These are phyloP conservation scores for Octopus sinensis DNA, from an alignment of 1,140 invertebrate genomes.

Conservation along the genomic window DNA sequence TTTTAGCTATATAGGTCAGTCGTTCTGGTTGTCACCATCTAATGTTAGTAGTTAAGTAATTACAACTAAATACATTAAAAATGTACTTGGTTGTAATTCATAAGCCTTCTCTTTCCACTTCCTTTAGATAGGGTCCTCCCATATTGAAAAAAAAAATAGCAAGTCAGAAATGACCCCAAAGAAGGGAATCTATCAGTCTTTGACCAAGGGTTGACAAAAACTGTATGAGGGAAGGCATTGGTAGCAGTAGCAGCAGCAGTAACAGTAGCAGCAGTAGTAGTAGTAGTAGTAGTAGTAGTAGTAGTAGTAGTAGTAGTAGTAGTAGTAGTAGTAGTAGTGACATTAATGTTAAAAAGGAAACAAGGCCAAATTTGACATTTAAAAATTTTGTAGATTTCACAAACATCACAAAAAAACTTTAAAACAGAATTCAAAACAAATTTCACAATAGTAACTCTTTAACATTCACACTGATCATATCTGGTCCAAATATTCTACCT, in stretches of 20 bases:
- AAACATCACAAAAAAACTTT: not conserved
- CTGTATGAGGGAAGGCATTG: constrained; percentile 12
- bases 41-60: no score
- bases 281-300: constrained; percentile 20
- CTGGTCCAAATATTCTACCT: no score
- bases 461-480: not conserved
- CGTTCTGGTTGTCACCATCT: no score
- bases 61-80: no score
- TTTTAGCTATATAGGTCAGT: no score
- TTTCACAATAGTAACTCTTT: not conserved
- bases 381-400: not conserved
- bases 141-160: not conserved
- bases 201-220: not conserved
- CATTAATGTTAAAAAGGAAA: constrained; percentile 14
- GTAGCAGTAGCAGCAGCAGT: constrained; percentile 21
- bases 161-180: not conserved
- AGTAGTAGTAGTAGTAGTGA: constrained; percentile 21
- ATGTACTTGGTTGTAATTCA: no score
- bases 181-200: not conserved
- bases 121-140: no score
- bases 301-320: constrained; percentile 20
- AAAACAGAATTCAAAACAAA: not conserved
- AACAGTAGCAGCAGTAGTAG: constrained; percentile 17
- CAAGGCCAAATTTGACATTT: constrained; percentile 4
- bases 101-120: no score